Evolutionary conservation across 1,140 invertebrate species (phyloP), one percentile per base, ranked within the genome.

Genomic region (Drosophila rhopaloa): DNA sequence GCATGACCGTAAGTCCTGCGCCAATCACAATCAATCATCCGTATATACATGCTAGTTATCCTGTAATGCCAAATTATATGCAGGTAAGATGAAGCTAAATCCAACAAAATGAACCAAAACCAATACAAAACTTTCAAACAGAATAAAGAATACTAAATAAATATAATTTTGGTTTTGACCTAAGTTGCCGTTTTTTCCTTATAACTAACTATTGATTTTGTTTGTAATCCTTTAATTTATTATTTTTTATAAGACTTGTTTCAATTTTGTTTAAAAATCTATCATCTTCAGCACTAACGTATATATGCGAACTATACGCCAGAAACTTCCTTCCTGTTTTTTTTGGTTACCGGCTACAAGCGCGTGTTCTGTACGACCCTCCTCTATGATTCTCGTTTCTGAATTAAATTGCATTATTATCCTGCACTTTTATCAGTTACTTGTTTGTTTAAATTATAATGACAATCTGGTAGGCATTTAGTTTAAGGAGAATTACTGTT

Each of bases 1-100:
- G 92, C 82, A 92, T 92, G 92, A 92, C 91, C 72, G 91, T 92
- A 85, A 92, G 91, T 92, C 92, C 92, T 86, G 91, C 92, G 91
- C 92, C 91, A 91, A 90, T 92, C 92, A 92, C 92, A 88, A 91
- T 92, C 81, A 92, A 92, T 90, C 91, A 92, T 92, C 91, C 90
- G 90, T 92, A 91, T 91, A 82, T 92, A 88, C 91, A 92, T 78
- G 86, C 92, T 91, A 91, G 84, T 92, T 92, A 91, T 92, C 91
- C 91, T 90, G 91, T 92, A 79, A 85, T 92, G 83, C 91, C 91
- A 91, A 91, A 91, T 86, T 92, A 92, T 89, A 89, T 92, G 76
- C 92, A 92, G 92, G 92, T 92, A 92, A 92, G 92, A 86, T 67
- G 75, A 80, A 62, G 62, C 53, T 66, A 61, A 74, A 55, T 58